Evolutionary conservation across 2,797 vertebrate genomes (phyloP).

Genomic region (Enteromius treurensis): DNA sequence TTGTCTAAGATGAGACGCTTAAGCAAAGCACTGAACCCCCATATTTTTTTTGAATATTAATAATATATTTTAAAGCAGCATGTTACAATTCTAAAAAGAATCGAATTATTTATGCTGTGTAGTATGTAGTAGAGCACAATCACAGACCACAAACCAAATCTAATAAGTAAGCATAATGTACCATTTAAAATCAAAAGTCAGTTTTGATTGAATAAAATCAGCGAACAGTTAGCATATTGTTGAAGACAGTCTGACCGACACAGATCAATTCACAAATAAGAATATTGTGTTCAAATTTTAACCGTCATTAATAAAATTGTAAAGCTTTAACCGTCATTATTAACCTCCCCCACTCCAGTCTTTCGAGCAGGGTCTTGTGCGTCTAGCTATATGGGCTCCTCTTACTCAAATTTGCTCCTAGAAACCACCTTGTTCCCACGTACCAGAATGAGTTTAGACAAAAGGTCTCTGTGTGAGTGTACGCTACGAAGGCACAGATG

Average conservation of each 20-base stretch:
- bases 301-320: too few relatives aligned
- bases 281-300: too few relatives aligned
- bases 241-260: background rate
- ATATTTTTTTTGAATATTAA: too few relatives aligned
- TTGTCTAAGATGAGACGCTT: too few relatives aligned
- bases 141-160: background rate
- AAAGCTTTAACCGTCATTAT: conserved; percentile 19
- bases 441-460: conserved; percentile 70
- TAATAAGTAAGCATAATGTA: background rate
- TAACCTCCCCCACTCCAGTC: background rate
- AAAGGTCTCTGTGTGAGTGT: conserved; percentile 70
- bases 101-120: background rate
- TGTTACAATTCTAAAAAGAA: background rate
- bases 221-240: background rate
- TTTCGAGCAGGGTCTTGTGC: background rate
- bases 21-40: too few relatives aligned
- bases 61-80: too few relatives aligned
- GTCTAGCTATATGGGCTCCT: background rate
- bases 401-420: conserved; percentile 43
- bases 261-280: background rate
- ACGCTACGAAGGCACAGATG: conserved; percentile 75
- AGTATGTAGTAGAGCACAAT: background rate
- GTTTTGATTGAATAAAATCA: background rate
- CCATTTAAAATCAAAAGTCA: background rate
- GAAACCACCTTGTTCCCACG: conserved; percentile 69